These are phyloP conservation scores for Drosophila pseudoobscura DNA, from an alignment of 1,140 invertebrate genomes.

Conservation along the genomic window DNA sequence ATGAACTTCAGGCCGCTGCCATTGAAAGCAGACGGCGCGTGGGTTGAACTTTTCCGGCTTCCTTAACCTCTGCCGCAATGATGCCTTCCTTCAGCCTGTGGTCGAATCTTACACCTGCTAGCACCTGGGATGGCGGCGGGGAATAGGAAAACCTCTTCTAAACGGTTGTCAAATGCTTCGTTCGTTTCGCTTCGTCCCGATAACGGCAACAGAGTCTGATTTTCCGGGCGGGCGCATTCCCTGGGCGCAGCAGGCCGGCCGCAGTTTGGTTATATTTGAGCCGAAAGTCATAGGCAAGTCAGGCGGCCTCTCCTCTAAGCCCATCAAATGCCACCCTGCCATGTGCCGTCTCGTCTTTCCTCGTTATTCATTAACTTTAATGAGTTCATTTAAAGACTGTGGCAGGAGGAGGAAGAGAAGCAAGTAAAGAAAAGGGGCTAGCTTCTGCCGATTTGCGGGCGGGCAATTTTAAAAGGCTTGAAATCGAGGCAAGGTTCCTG, in stretches of 20 bases:
- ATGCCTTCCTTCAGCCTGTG: conserved; percentile 10
- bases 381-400: conserved; percentile 59
- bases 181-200: conserved; percentile 4
- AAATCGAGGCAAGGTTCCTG: conserved; percentile 58
- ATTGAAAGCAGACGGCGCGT: conserved; percentile 68
- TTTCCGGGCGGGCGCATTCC: too few relatives aligned
- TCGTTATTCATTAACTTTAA: conserved; percentile 79
- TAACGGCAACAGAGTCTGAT: too few relatives aligned
- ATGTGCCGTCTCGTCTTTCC: conserved; percentile 15
- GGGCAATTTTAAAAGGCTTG: conserved; percentile 75
- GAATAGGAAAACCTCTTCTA: conserved; percentile 13
- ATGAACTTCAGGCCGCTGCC: conserved; percentile 52
- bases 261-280: conserved; percentile 37
- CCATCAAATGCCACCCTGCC: conserved; percentile 58
- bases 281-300: not conserved
- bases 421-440: not conserved
- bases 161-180: conserved; percentile 44
- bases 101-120: conserved; percentile 54
- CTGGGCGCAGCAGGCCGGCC: not conserved
- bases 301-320: conserved; percentile 37
- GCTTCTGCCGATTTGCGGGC: conserved; percentile 52
- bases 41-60: conserved; percentile 60
- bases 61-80: conserved; percentile 16
- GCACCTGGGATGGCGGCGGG: not conserved
- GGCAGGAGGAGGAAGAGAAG: not conserved